Percentiles rank a stretch among this genome's conserved stretches.
These are phyloP conservation scores for Vulpes lagopus DNA, from an alignment of 2,113 vertebrate species.

Conservation along the genomic window DNA sequence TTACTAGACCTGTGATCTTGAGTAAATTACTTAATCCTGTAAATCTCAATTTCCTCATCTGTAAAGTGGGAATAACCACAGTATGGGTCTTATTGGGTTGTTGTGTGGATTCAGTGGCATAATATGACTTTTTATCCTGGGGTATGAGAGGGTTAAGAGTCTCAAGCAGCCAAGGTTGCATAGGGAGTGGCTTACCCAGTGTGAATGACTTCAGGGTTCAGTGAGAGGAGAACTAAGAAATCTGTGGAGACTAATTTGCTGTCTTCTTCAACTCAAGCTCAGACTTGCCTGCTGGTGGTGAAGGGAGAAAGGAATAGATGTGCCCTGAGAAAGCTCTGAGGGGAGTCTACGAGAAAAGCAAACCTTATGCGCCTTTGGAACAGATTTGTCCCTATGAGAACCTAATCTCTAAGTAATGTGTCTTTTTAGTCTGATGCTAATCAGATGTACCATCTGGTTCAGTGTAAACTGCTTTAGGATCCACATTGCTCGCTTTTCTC, in stretches of 20 bases:
- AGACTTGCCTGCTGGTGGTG: not conserved
- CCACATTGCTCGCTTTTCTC: slow-evolving; percentile 54
- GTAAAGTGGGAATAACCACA: not conserved
- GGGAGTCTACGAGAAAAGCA: not conserved
- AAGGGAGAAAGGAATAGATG: not conserved
- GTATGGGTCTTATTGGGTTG: rapidly evolving
- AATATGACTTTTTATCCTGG: not conserved
- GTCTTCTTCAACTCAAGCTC: not conserved
- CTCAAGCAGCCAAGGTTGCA: not conserved
- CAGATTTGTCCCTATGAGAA: slow-evolving; percentile 45
- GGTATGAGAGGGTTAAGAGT: not conserved
- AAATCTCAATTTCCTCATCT: not conserved
- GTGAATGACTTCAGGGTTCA: not conserved
- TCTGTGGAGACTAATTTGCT: not conserved
- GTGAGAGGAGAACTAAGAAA: not conserved
- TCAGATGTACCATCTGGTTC: slow-evolving; percentile 72
- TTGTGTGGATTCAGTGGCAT: not conserved
- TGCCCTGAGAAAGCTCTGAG: not conserved
- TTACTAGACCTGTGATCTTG: not conserved
- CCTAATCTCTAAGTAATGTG: slow-evolving; percentile 63
- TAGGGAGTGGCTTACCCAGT: not conserved
- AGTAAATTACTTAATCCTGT: not conserved
- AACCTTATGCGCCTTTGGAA: slow-evolving; percentile 1
- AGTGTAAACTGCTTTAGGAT: slow-evolving; percentile 64
- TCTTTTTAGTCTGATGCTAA: slow-evolving; percentile 70